These are phyloP conservation scores for Saccostrea glomerata DNA, from an alignment of 1,140 invertebrate genomes.

Conservation along the genomic window DNA sequence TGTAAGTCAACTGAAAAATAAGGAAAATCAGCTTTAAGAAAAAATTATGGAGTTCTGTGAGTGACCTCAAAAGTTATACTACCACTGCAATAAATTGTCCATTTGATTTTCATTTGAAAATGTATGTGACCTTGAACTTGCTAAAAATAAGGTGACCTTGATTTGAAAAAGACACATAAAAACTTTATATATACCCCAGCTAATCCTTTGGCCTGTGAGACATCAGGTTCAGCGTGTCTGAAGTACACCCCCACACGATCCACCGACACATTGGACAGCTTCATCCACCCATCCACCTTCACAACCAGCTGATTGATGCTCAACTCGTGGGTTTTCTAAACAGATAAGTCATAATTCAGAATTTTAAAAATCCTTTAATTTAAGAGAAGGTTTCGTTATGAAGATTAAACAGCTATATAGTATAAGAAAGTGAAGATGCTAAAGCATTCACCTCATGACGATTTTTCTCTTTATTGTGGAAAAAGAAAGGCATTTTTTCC, in stretches of 20 bases:
- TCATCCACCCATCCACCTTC: conserved; percentile 92
- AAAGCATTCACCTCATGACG: conserved; percentile 76
- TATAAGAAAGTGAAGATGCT: too few relatives aligned
- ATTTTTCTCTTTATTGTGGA: conserved; percentile 85
- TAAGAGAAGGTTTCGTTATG: too few relatives aligned
- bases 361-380: too few relatives aligned
- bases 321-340: conserved; percentile 88
- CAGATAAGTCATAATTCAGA: background rate
- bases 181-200: conserved; percentile 54
- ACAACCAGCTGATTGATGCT: conserved; percentile 92
- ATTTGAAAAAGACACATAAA: too few relatives aligned
- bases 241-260: conserved; percentile 97
- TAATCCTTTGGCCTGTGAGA: conserved; percentile 64
- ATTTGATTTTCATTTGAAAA: background rate
- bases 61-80: too few relatives aligned
- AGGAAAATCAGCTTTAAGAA: conserved; percentile 13
- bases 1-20: conserved; percentile 83
- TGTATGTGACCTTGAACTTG: too few relatives aligned
- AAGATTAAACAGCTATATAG: too few relatives aligned
- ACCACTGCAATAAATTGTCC: background rate
- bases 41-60: background rate
- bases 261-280: conserved; percentile 92
- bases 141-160: too few relatives aligned
- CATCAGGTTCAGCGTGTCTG: conserved; percentile 84
- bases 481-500: conserved; percentile 74